Evolutionary conservation across 2,797 vertebrate species (phyloP).

Genomic region (Tapera naevia): DNA sequence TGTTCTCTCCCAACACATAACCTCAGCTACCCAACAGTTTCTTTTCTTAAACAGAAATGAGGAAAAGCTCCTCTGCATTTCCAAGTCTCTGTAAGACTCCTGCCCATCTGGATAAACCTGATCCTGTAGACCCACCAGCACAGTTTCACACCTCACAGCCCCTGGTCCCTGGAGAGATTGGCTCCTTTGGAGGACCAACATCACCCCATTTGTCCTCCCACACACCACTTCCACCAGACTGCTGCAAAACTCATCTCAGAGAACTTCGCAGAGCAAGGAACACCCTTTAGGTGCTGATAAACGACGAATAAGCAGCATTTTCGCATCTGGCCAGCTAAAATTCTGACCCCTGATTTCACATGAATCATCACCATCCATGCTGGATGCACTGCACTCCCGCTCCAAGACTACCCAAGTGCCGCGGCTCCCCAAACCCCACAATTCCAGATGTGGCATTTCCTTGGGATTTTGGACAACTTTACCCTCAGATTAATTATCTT

Average conservation of each 20-base stretch:
- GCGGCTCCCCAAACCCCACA: not conserved
- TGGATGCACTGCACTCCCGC: not conserved
- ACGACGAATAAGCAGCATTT: not conserved
- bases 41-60: not conserved
- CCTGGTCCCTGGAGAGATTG: not conserved
- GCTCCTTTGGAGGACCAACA: not conserved
- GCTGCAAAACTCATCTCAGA: not conserved
- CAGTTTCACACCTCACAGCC: not conserved
- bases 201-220: rapidly evolving
- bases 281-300: not conserved
- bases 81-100: not conserved
- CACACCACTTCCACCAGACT: not conserved
- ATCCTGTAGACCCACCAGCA: not conserved
- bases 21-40: not conserved
- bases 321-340: not conserved
- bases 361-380: rapidly evolving
- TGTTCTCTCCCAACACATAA: not conserved
- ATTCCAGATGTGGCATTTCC: not conserved
- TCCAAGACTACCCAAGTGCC: not conserved
- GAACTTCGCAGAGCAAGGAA: not conserved
- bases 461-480: not conserved
- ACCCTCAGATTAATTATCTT: not conserved
- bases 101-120: not conserved
- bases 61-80: not conserved
- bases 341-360: not conserved